Evolutionary conservation across 2,113 vertebrate species (phyloP).

Genomic region (Elephantulus edwardii): DNA sequence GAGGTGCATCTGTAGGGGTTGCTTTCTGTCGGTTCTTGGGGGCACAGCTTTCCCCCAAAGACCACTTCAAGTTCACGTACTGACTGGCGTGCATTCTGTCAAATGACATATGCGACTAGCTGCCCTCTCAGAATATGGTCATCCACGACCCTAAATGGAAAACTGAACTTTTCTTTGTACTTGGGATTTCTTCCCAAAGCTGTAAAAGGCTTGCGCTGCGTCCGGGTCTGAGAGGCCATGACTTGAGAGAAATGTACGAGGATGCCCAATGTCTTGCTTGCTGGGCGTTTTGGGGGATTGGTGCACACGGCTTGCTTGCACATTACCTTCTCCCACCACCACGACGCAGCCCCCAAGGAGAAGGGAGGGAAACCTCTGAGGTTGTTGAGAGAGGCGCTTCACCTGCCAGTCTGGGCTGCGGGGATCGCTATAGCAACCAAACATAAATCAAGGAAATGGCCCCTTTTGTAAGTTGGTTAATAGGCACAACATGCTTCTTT

Average conservation of each 20-base stretch:
- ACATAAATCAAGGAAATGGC: slow-evolving; percentile 96
- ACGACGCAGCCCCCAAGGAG: slow-evolving; percentile 76
- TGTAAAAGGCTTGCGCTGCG: not conserved
- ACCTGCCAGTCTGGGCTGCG: slow-evolving; percentile 87
- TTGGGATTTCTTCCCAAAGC: not conserved
- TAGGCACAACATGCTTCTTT: slow-evolving; percentile 96
- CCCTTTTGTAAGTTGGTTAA: slow-evolving; percentile 96
- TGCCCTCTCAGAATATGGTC: not conserved
- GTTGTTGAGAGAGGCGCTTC: slow-evolving; percentile 86
- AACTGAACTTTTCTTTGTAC: slow-evolving; percentile 35
- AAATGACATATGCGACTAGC: not conserved
- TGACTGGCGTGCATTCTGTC: not conserved
- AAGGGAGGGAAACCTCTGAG: slow-evolving; percentile 84
- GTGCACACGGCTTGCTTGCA: slow-evolving; percentile 72
- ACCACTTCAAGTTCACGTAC: not conserved
- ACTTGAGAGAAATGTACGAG: slow-evolving; percentile 46
- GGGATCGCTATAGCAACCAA: slow-evolving; percentile 90
- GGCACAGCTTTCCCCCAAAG: not conserved
- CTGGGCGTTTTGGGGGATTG: slow-evolving; percentile 62
- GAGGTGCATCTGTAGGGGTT: not conserved
- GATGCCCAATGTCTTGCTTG: slow-evolving; percentile 24
- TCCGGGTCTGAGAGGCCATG: slow-evolving; percentile 46
- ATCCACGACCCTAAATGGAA: slow-evolving; percentile 7
- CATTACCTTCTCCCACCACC: slow-evolving; percentile 70
- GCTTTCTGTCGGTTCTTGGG: not conserved